Evolutionary conservation across 2,797 vertebrate genomes (phyloP).

Genomic region (Rhynchotus rufescens): DNA sequence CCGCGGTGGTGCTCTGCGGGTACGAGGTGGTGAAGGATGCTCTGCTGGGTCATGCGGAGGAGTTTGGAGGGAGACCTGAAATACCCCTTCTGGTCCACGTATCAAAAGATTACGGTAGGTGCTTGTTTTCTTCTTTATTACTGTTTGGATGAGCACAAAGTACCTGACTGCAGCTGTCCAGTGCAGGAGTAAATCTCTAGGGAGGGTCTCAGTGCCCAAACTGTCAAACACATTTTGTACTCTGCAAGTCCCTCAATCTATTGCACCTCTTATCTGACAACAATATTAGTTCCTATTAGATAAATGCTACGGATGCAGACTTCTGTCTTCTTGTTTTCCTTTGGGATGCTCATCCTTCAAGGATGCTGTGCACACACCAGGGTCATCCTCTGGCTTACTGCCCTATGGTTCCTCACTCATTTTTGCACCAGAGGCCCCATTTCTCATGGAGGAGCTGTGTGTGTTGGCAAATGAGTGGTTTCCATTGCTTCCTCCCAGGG

Average conservation of each 20-base stretch:
- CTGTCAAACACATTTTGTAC: not conserved
- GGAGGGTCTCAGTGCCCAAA: not conserved
- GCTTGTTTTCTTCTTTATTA: not conserved
- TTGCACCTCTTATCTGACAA: not conserved
- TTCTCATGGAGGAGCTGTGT: accelerated
- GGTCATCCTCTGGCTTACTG: not conserved
- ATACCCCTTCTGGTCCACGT: not conserved
- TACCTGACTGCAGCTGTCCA: not conserved
- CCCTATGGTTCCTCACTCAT: not conserved
- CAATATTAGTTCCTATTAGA: not conserved
- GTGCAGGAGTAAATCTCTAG: accelerated
- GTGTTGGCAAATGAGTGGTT: not conserved
- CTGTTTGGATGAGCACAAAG: not conserved
- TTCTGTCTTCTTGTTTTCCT: not conserved
- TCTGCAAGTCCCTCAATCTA: not conserved
- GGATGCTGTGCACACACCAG: not conserved
- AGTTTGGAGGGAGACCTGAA: constrained; percentile 37
- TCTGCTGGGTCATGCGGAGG: constrained; percentile 22
- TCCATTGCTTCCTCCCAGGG: not conserved
- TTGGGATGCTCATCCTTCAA: not conserved
- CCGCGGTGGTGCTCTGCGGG: constrained; percentile 41
- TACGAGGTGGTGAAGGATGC: constrained; percentile 22
- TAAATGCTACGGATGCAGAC: not conserved
- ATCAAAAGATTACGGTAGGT: not conserved
- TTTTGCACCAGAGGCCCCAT: not conserved